Base-by-base conservation (phyloP, 2,888 invertebrate species). In the Drosophila silvestris region DNA sequence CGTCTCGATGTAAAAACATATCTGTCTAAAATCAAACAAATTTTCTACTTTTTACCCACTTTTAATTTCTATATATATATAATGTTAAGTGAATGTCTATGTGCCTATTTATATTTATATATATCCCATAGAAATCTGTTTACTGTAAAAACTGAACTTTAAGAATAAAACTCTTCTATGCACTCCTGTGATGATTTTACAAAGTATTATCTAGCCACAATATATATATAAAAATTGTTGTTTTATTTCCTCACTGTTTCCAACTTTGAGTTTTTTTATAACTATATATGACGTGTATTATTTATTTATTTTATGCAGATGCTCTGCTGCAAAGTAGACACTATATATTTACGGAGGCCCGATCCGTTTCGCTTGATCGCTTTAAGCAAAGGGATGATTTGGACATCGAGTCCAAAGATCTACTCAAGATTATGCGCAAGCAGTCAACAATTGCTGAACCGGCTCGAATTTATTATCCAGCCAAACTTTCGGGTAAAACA, bases 351-450 rank as follows among this genome's bases (percentile, higher is more conserved):
- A 53, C 61, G 77, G 90, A 91, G 39, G 76, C 64, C 35, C 88
- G 92, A 53, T 90, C 92, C 50, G 77, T 86, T 66, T 92, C 92
- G 19, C 83, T 92, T 74, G 92, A 92, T 82, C 92, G 91, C 26
- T 83, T 71, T 60, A 85, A 70, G 52, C 62, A 58, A 61, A 16
- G 67, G 63, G 70, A 71, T 19, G 60, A 51, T 10, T 53, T 52
- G 22, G 9, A n/a, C 28, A 7, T 35, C 14, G 44, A 39, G 7
- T 32, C 61, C 5, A 69, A 39, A 19, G 52, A 47, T 14, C 37
- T 70, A 22, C 39, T 70, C 9, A 63, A 56, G 14, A 64, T 71
- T 51, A 33, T 78, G 47, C 76, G 79, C n/a, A 78, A 77, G 50
- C 78, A 72, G 56, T 76, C 68, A 7, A 68, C 75, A 6, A 44